Evolutionary conservation across 1,140 invertebrate species (phyloP).

Genomic region (Drosophila watanabei): DNA sequence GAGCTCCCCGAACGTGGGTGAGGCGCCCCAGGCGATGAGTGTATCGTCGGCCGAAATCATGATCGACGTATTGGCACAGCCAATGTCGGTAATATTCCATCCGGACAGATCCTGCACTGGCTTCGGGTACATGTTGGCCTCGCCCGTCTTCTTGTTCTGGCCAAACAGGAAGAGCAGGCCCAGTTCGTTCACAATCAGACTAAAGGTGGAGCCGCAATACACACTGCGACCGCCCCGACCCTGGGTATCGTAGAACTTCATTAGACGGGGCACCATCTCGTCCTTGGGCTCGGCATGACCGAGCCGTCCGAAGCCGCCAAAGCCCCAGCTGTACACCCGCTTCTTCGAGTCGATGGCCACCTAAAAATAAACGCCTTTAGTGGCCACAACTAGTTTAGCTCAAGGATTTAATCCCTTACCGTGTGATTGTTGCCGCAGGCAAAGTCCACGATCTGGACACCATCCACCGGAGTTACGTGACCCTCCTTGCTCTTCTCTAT

Average conservation of each 20-base stretch:
- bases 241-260: constrained; percentile 95
- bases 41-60: constrained; percentile 96
- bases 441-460: constrained; percentile 95
- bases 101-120: constrained; percentile 95
- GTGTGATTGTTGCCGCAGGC: constrained; percentile 96
- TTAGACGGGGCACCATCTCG: constrained; percentile 94
- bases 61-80: constrained; percentile 92
- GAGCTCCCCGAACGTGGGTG: constrained; percentile 96
- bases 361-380: constrained; percentile 78
- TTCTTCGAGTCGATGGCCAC: constrained; percentile 95
- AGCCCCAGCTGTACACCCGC: constrained; percentile 96
- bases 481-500: constrained; percentile 96
- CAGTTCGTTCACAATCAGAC: constrained; percentile 92
- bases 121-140: constrained; percentile 98
- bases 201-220: constrained; percentile 94
- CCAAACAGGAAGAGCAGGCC: constrained; percentile 94
- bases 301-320: constrained; percentile 96
- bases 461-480: constrained; percentile 92
- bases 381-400: neutral
- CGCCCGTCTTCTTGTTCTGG: constrained; percentile 95
- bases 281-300: constrained; percentile 97
- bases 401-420: constrained; percentile 86
- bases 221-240: constrained; percentile 92
- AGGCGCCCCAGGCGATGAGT: constrained; percentile 95
- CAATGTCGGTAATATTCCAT: constrained; percentile 95